Evolutionary conservation across 1,140 invertebrate species (phyloP), one percentile per base, ranked within the genome.

Genomic region (Ceratitis capitata): DNA sequence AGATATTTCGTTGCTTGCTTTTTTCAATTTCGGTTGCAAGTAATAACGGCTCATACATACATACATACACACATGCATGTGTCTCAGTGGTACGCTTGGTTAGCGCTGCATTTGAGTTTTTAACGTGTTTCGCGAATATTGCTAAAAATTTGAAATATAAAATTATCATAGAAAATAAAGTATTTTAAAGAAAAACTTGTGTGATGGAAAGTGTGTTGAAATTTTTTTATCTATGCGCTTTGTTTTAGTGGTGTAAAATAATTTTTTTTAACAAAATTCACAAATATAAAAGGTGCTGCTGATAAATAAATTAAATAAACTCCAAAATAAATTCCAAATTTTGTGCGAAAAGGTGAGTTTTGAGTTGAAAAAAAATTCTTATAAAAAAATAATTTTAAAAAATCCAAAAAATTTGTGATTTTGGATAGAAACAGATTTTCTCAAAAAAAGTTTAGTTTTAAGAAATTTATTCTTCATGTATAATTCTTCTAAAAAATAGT

Each of bases 21-120:
- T 7, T n/a, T 78, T 78, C 39, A 39, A 45, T 78, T 78, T 78
- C 69, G 69, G 69, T 78, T 42, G 69, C 69, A 78, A 78, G 2
- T 45, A 47, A n/a, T n/a, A n/a, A n/a, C n/a, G n/a, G n/a, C n/a
- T n/a, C n/a, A n/a, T n/a, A n/a, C n/a, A n/a, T n/a, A n/a, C n/a
- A n/a, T n/a, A n/a, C n/a, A n/a, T n/a, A n/a, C n/a, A n/a, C n/a
- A n/a, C n/a, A n/a, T n/a, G n/a, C n/a, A n/a, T n/a, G n/a, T n/a
- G n/a, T n/a, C n/a, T n/a, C n/a, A 23, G 9, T 19, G 49, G 2
- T 51, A 23, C 51, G 51, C n/a, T 56, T 9, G 12, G 19, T 56
- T 19, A 6, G 23, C 23, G 51, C 19, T 56, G 51, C 19, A 56
- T 56, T 56, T 56, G 51, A 56, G 23, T 23, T 2, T 23, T 2